Conservation (phyloP, 2,113 vertebrate genomes). For the Clarias macrocephalus region DNA sequence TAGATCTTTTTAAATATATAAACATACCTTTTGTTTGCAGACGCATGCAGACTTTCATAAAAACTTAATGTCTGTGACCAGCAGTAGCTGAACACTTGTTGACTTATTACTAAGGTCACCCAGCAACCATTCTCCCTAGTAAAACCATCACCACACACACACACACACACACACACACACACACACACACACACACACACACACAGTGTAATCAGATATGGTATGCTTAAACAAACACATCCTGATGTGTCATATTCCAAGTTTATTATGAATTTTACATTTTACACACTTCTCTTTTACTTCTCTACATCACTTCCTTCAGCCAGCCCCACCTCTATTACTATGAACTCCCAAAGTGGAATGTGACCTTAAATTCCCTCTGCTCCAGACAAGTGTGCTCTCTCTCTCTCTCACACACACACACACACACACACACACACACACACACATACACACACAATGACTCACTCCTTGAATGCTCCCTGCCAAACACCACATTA, state of each 20-base stretch:
- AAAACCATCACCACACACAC: constrained; percentile 42
- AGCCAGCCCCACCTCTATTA: constrained; percentile 59
- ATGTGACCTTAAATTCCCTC: constrained; percentile 69
- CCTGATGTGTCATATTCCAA: neutral
- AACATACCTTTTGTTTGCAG: neutral
- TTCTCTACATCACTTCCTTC: constrained; percentile 64
- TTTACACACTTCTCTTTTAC: constrained; percentile 43
- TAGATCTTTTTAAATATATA: neutral
- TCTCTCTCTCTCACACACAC: no score
- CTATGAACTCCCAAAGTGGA: constrained; percentile 56
- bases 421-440: neutral
- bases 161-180: constrained; percentile 28
- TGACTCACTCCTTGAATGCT: constrained; percentile 8
- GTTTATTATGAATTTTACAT: neutral
- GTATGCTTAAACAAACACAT: neutral
- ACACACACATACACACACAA: constrained; percentile 29
- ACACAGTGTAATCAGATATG: constrained; percentile 33
- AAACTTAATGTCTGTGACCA: neutral
- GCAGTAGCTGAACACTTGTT: constrained; percentile 38
- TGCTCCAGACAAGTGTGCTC: constrained; percentile 35
- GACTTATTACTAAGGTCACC: constrained; percentile 48
- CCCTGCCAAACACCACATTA: constrained; percentile 17
- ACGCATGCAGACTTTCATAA: neutral
- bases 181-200: constrained; percentile 23
- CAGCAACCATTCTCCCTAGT: constrained; percentile 53